These are phyloP conservation scores for Hirtodrosophila cameraria DNA, from an alignment of 2,888 invertebrate genomes.

Conservation along the genomic window DNA sequence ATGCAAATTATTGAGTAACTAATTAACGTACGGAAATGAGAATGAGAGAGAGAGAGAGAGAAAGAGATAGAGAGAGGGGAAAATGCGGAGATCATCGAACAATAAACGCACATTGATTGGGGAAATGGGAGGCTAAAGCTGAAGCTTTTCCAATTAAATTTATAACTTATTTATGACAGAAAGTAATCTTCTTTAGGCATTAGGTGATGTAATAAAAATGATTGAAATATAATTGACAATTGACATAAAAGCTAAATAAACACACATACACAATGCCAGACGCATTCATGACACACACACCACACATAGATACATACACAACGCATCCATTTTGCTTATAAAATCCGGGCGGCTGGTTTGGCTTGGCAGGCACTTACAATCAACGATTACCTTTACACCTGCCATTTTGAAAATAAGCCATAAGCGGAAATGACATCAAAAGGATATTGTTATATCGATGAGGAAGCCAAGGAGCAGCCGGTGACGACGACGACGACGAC, in stretches of 20 bases:
- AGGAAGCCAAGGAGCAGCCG: slow-evolving; percentile 48
- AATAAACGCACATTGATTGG: slow-evolving; percentile 9
- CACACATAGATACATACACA: slow-evolving; percentile 8
- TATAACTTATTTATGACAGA: slow-evolving; percentile 67
- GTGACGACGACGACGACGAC: slow-evolving; percentile 9
- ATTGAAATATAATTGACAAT: slow-evolving; percentile 80
- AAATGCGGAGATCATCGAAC: slow-evolving; percentile 11
- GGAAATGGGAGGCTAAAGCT: slow-evolving; percentile 1
- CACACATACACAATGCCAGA: slow-evolving; percentile 22
- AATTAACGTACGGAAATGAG: slow-evolving; percentile 62
- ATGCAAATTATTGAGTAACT: slow-evolving; percentile 74
- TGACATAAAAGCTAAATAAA: slow-evolving; percentile 73
- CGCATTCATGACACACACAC: slow-evolving; percentile 12
- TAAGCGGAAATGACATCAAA: slow-evolving; percentile 78
- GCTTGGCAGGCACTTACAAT: slow-evolving; percentile 74
- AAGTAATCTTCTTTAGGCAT: slow-evolving; percentile 76
- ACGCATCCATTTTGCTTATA: slow-evolving; percentile 47
- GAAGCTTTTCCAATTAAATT: slow-evolving; percentile 77
- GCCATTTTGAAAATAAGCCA: slow-evolving; percentile 80
- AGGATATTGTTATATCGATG: slow-evolving; percentile 79
- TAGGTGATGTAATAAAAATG: slow-evolving; percentile 77
- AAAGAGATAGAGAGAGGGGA: neutral
- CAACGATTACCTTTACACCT: slow-evolving; percentile 79
- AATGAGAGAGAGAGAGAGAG: slow-evolving; percentile 6
- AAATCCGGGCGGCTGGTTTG: slow-evolving; percentile 58